These are phyloP conservation scores for Hipposideros larvatus DNA, from an alignment of 2,797 vertebrate genomes.

Conservation along the genomic window DNA sequence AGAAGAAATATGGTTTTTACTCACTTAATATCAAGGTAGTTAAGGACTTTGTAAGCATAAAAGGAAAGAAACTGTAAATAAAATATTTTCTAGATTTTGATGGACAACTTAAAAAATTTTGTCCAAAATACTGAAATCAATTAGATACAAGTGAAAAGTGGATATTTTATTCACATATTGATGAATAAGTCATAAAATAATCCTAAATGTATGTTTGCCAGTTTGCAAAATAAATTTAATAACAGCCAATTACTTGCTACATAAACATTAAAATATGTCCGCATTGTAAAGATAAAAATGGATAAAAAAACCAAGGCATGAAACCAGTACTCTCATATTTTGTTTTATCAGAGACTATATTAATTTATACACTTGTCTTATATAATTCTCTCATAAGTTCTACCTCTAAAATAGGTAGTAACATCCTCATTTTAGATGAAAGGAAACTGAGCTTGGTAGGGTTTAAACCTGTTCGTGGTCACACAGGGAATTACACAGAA, in stretches of 20 bases:
- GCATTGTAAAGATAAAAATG: background rate
- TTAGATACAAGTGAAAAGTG: background rate
- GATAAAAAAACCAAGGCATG: background rate
- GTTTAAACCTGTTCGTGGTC: background rate
- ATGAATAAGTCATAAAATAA: background rate
- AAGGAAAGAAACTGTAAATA: background rate
- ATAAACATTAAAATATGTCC: background rate
- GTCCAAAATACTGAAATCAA: constrained; percentile 12
- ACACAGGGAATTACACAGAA: background rate
- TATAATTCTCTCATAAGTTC: background rate
- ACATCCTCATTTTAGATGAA: background rate
- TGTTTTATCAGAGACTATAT: background rate
- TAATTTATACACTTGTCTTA: background rate
- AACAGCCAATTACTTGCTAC: background rate
- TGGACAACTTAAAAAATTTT: background rate
- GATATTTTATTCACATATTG: background rate
- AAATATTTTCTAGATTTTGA: background rate
- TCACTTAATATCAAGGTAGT: background rate
- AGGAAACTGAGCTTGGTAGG: background rate
- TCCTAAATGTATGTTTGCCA: background rate
- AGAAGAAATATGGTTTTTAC: background rate
- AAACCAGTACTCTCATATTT: background rate
- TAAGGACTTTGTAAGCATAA: background rate
- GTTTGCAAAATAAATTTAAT: background rate
- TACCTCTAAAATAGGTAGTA: background rate